Evolutionary conservation across 2,888 invertebrate genomes (phyloP).

Genomic region (Drosophila fungiperda): DNA sequence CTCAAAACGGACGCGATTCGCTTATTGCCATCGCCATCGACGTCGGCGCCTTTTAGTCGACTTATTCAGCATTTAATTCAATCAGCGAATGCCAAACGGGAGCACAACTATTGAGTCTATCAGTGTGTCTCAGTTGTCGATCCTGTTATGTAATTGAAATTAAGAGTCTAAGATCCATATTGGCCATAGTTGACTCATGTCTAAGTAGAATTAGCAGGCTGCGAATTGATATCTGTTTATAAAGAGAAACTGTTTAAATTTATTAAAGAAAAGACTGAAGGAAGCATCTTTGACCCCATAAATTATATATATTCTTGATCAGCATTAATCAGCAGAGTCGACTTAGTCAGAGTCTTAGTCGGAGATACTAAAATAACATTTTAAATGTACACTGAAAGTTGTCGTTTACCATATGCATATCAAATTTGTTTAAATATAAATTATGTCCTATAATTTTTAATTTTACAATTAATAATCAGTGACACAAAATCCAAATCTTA

Average conservation of each 20-base stretch:
- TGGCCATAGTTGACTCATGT: neutral
- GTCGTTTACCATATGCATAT: neutral
- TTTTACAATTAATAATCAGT: too few relatives aligned
- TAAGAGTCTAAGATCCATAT: constrained; percentile 19
- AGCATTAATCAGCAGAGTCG: neutral
- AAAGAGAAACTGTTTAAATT: neutral
- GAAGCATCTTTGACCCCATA: neutral
- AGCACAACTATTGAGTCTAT: constrained; percentile 2
- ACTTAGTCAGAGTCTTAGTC: neutral
- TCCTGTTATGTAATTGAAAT: constrained; percentile 28
- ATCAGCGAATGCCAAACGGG: constrained; percentile 31
- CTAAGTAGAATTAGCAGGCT: neutral
- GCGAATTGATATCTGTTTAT: neutral
- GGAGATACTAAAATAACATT: neutral
- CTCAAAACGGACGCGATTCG: constrained; percentile 53
- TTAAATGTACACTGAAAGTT: neutral
- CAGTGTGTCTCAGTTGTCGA: neutral
- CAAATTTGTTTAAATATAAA: neutral
- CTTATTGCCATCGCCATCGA: constrained; percentile 46
- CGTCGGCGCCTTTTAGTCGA: constrained; percentile 69
- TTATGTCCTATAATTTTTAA: neutral
- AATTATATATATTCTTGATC: neutral
- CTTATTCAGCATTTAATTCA: constrained; percentile 70
- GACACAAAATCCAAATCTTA: too few relatives aligned
- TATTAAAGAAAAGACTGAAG: neutral